Evolutionary conservation across 1,140 invertebrate species (phyloP), one percentile per base, ranked within the genome.

Genomic region (Diachasmimorpha longicaudata): DNA sequence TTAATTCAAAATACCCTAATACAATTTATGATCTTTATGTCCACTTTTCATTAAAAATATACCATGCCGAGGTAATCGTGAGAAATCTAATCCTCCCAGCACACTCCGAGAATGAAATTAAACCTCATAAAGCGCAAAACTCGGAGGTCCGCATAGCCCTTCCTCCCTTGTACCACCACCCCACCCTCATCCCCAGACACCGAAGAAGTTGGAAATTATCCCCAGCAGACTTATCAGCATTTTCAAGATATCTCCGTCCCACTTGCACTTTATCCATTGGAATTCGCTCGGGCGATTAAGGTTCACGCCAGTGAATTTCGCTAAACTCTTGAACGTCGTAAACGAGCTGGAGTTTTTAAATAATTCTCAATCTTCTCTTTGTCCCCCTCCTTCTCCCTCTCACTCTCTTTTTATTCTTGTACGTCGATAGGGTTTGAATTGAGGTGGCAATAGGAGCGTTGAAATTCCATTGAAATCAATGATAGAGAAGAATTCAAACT

Each of bases 191-290:
- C 25, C 36, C 31, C 36, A 37, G 31, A 68, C 36, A 19, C 66
- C 36, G 36, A 68, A 68, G 36, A 68, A 68, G 36, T 68, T 68
- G 66, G 36, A 68, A 68, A 68, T 68, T 68, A 68, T 68, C 31
- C 66, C 66, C 66, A 39, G 36, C 31, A 68, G 66, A 68, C 66
- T 68, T 68, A 68, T 68, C 66, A 68, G 66, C 66, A 68, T 68
- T 68, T 68, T 68, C 66, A 68, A 68, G 66, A 68, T 68, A 68
- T 68, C 66, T 37, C 36, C 10, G 66, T 68, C 66, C 36, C 31
- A 68, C 66, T 68, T 68, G 66, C 36, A 37, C 66, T 68, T 68
- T 68, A 68, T 68, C 66, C 31, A 68, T 68, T 68, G 66, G 66
- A 68, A 68, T 68, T 68, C 36, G 36, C 66, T 68, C 31, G 66